Evolutionary conservation across 2,888 invertebrate genomes (phyloP).

Genomic region (Agriopis aurantiaria): DNA sequence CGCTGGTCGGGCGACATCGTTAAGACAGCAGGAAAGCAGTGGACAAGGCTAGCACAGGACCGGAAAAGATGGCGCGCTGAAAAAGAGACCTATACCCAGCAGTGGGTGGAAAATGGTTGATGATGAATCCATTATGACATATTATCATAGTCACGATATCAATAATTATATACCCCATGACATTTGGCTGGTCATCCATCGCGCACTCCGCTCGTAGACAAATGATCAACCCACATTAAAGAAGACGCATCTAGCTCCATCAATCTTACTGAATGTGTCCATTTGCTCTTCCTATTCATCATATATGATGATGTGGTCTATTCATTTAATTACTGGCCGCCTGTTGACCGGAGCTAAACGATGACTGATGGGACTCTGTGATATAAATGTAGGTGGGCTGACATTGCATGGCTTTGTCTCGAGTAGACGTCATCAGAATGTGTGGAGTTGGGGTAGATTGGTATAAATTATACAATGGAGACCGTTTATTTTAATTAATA

Average conservation of each 20-base stretch:
- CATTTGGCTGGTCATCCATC: constrained; percentile 5
- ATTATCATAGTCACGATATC: neutral
- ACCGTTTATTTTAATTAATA: no score
- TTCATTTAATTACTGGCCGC: constrained; percentile 49
- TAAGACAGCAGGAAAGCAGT: no score
- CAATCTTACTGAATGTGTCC: constrained; percentile 44
- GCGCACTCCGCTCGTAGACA: constrained; percentile 13
- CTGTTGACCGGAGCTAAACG: constrained; percentile 41
- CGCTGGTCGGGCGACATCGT: no score
- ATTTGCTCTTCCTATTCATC: constrained; percentile 46
- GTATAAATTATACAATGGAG: no score
- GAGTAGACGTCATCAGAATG: neutral
- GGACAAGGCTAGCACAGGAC: no score
- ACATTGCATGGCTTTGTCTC: constrained; percentile 3
- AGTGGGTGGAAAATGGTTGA: no score
- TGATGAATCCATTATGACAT: no score
- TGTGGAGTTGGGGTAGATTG: neutral
- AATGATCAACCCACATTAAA: constrained; percentile 24
- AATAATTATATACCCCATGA: neutral
- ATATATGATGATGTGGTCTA: constrained; percentile 45
- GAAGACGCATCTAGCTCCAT: constrained; percentile 36
- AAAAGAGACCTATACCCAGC: no score
- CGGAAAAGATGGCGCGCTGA: no score
- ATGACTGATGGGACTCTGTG: constrained; percentile 28
- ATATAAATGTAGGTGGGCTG: constrained; percentile 10